Conservation (phyloP, 2,888 invertebrate genomes). For the Pomacea canaliculata region DNA sequence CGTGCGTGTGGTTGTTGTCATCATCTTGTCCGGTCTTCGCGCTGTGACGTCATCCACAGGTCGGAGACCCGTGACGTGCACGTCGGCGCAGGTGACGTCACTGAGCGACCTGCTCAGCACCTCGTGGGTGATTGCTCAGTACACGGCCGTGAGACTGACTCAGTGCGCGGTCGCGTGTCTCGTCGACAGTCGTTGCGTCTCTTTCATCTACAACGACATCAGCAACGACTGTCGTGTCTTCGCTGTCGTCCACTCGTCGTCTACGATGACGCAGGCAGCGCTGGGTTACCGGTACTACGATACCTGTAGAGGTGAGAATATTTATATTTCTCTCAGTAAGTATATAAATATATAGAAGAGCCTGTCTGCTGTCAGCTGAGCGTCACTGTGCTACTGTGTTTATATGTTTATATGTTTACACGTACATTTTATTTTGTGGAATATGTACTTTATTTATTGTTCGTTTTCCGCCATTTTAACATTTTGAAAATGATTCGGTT, state of each 20-base stretch:
- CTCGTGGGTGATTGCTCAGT: conserved; percentile 1
- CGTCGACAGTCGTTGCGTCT: conserved; percentile 7
- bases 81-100: conserved; percentile 15
- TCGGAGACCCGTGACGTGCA: background rate
- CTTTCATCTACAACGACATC: conserved; percentile 15
- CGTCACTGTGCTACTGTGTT: too few species aligned
- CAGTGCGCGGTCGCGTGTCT: conserved; percentile 9
- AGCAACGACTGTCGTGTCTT: conserved; percentile 15
- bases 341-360: background rate
- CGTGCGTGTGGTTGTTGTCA: background rate
- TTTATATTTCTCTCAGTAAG: background rate
- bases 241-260: conserved; percentile 7
- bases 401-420: too few species aligned
- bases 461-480: too few species aligned
- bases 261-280: conserved; percentile 8
- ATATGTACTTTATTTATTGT: too few species aligned
- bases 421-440: too few species aligned
- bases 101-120: conserved; percentile 9
- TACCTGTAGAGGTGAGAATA: conserved; percentile 13
- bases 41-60: background rate
- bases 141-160: background rate
- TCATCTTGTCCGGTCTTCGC: background rate
- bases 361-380: too few species aligned
- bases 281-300: conserved; percentile 13
- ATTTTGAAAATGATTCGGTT: too few species aligned